Percentiles rank a stretch among this genome's conserved stretches.
Conservation (phyloP, 92 coral and sea anemone species). For the Palythoa caribaeorum region DNA sequence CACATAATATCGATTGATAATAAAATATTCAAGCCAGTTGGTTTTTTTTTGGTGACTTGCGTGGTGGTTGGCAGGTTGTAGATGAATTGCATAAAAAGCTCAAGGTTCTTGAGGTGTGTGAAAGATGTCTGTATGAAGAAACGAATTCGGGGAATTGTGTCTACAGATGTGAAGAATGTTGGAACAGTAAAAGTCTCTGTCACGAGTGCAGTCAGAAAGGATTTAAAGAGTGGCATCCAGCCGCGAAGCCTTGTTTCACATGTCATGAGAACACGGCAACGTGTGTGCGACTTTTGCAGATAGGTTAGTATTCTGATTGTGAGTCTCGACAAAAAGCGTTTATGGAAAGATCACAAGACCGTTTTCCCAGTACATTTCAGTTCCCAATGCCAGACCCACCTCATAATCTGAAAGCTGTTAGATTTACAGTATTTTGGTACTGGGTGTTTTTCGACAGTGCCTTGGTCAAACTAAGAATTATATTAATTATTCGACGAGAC, state of each 20-base stretch:
- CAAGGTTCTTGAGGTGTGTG: neutral
- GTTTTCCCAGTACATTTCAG: neutral
- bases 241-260: neutral
- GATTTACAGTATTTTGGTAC: neutral
- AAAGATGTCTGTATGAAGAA: neutral
- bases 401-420: neutral
- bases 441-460: neutral
- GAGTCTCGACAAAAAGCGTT: constrained; percentile 62
- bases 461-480: neutral
- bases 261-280: neutral
- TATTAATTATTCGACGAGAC: neutral
- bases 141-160: neutral
- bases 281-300: constrained; percentile 10
- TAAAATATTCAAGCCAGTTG: neutral
- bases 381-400: constrained; percentile 1
- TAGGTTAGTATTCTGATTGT: constrained; percentile 51
- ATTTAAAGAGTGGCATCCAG: constrained; percentile 16
- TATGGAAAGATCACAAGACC: constrained; percentile 37
- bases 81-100: constrained; percentile 16
- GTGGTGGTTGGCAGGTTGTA: constrained; percentile 33
- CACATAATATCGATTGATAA: neutral
- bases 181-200: neutral
- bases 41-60: neutral
- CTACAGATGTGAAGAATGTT: constrained; percentile 5
- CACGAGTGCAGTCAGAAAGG: neutral